Evolutionary conservation across 2,888 invertebrate genomes (phyloP), one percentile per base, ranked within the genome.

Genomic region (Willowsia nigromaculata): DNA sequence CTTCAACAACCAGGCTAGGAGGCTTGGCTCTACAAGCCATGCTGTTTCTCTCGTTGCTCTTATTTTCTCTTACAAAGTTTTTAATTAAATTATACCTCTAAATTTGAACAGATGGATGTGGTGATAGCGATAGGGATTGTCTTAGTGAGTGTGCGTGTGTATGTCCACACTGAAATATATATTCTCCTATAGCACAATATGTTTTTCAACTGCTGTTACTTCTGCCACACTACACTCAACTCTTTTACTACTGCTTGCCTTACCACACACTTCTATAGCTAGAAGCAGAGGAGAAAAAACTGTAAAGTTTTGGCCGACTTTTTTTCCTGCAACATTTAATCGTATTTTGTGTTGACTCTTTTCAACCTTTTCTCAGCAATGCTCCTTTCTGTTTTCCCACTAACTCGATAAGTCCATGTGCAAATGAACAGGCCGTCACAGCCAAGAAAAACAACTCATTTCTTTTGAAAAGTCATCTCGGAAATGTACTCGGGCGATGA

Each of bases 1-100:
- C 43, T 47, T 82, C 18, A 82, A n/a, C 56, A 59, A 59, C 53
- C 37, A 59, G 33, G 40, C 25, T 0, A 15, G 37, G 40, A 59
- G 81, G 81, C 78, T 78, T 53, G 50, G 30, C 53, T 30, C 78
- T 33, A 25, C 43, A 27, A 11, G 7, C 50, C 47, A 2, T 18
- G 30, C 18, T 53, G 50, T n/a, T 33, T 33, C 30, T 27, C 27
- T 43, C 33, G 33, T n/a, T 47, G 18, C 80, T 53, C 50, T 76
- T 50, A n/a, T 78, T 78, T 80, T 56, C 56, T 27, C 76, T n/a
- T 22, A 81, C 59, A 81, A 81, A 87, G 74, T 81, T 87, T 87
- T 87, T 87, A 87, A 87, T 87, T 87, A 87, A 87, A 87, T 87
- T 87, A 82, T 43, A 82, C 74, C 74, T 80, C 43, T 56, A 87